Base-by-base conservation (phyloP, 2,113 vertebrate genomes). In the Casuarius casuarius region DNA sequence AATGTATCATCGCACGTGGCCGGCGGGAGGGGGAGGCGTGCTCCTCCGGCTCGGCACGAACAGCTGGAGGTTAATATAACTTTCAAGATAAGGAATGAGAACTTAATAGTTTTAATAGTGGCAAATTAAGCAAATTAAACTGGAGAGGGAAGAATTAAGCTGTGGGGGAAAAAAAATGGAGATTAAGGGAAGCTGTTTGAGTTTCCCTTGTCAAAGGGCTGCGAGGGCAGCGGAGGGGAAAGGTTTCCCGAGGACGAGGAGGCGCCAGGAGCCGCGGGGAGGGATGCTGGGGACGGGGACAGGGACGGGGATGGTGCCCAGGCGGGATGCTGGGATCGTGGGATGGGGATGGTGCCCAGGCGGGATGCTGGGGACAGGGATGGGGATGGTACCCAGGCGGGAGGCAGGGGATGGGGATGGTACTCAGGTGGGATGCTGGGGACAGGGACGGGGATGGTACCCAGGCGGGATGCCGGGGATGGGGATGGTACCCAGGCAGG, bases 21-120 rank as follows among this genome's bases (percentile, higher is more conserved):
- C 1, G 22, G 40, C 0, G 31, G 51, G 86, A 54, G 70, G 5
- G 35, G 59, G 44, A 6, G 63, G 72, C 21, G 10, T 4, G 38
- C 72, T 87, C 58, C 84, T 67, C 62, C 5, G 18, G 61, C 51
- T 52, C 25, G 5, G 29, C 9, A 10, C 2, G 22, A 94, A 88
- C 95, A 16, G 95, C 91, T 38, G 94, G 95, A 88, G 91, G 92
- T 88, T 70, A 84, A 94, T 79, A 40, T 52, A 33, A 84, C 33
- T 72, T 58, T 21, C 76, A 23, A 61, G 94, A 89, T 84, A 72
- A 94, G 92, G 89, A 74, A 93, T 33, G 65, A 65, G 89, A n/a
- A 20, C 79, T 90, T 72, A 84, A 95, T 82, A 25, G 79, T 86
- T 94, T 80, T 80, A 85, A 89, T 54, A 75, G 95, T 28, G 62